Evolutionary conservation across 2,888 invertebrate species (phyloP).

Genomic region (Odontothrips loti): DNA sequence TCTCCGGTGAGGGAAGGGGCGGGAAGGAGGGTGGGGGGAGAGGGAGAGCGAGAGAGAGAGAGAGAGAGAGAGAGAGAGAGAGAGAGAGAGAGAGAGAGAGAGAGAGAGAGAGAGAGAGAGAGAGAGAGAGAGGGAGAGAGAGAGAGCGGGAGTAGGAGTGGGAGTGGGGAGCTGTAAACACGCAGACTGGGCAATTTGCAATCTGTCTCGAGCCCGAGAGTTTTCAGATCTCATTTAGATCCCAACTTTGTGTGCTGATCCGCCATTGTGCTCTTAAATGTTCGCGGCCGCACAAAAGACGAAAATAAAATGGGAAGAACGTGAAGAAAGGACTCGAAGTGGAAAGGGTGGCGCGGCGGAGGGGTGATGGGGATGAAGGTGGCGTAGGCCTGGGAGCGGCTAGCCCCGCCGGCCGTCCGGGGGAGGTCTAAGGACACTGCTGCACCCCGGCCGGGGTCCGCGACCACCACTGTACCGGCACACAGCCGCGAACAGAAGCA

Average conservation of each 20-base stretch:
- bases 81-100: no score
- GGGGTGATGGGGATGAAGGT: not conserved
- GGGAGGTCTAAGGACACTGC: no score
- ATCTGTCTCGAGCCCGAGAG: slow-evolving; percentile 18
- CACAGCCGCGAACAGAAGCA: no score
- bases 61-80: no score
- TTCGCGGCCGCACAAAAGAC: slow-evolving; percentile 8
- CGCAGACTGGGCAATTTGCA: slow-evolving; percentile 8
- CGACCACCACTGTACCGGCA: no score
- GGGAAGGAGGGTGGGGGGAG: no score
- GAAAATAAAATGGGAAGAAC: not conserved
- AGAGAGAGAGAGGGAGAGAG: not conserved
- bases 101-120: no score
- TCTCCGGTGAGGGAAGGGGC: no score
- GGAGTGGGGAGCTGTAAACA: not conserved
- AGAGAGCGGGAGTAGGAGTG: not conserved
- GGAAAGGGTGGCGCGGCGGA: not conserved
- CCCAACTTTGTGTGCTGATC: slow-evolving; percentile 13
- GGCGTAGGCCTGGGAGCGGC: no score
- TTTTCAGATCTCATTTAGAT: slow-evolving; percentile 27
- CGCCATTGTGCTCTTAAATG: slow-evolving; percentile 22
- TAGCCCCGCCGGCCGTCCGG: no score
- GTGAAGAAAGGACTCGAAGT: not conserved
- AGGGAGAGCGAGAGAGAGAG: no score
- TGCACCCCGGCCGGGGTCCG: no score